Conservation (phyloP, 2,113 vertebrate species). For the Centropristis striata region DNA sequence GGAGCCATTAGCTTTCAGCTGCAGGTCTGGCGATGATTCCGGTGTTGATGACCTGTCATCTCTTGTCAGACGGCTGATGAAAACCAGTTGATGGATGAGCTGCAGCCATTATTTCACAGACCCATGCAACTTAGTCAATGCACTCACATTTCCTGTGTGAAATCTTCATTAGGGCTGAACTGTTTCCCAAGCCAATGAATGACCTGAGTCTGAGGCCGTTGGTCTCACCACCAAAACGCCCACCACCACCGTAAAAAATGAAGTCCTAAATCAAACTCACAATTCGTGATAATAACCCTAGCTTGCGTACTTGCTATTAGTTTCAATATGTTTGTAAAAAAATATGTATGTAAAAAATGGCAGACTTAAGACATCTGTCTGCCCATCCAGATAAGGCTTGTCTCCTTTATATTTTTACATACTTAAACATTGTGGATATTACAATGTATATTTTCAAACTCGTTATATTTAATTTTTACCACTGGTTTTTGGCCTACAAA, state of each 20-base stretch:
- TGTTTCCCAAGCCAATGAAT: conserved; percentile 31
- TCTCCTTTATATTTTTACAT: too few species aligned
- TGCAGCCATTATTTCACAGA: conserved; percentile 28
- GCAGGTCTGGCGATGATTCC: conserved; percentile 28
- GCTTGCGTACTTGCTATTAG: not conserved
- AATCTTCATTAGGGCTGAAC: conserved; percentile 42
- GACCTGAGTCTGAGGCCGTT: not conserved
- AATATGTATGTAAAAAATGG: not conserved
- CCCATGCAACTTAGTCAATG: conserved; percentile 1
- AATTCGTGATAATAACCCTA: not conserved
- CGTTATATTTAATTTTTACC: too few species aligned
- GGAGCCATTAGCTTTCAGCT: conserved; percentile 52
- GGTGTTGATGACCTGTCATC: conserved; percentile 51
- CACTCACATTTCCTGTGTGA: conserved; percentile 56
- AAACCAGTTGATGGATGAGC: conserved; percentile 41
- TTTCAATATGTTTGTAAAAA: not conserved
- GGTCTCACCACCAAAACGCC: not conserved
- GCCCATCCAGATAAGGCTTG: not conserved
- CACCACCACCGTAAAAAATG: not conserved
- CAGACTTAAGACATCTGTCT: not conserved
- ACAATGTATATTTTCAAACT: too few species aligned
- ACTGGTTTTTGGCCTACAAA: too few species aligned
- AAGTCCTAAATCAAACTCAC: not conserved
- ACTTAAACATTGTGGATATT: too few species aligned
- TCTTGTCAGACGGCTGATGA: conserved; percentile 42